A percentile compares a stretch with the other conserved stretches of the same genome.
These are phyloP conservation scores for Cyanoderma ruficeps DNA, from an alignment of 2,113 vertebrate genomes.

Conservation along the genomic window DNA sequence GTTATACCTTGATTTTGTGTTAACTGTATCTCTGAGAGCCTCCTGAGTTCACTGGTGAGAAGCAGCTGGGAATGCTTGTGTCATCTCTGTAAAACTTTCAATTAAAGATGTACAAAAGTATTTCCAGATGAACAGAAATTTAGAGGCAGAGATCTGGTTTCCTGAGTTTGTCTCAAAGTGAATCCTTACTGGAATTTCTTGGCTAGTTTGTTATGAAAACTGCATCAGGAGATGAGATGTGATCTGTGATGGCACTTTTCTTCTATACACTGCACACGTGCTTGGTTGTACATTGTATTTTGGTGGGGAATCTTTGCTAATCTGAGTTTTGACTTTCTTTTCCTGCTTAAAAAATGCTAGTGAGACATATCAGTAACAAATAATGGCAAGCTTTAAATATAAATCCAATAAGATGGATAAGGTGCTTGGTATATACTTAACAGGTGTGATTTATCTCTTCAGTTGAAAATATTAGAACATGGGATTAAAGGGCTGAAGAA, in stretches of 20 bases:
- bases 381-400: background rate
- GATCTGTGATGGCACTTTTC: background rate
- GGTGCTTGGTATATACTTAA: background rate
- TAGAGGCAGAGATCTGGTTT: background rate
- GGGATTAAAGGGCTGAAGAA: background rate
- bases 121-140: background rate
- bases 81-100: background rate
- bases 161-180: background rate
- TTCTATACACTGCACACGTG: background rate
- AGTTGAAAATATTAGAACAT: background rate
- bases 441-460: background rate
- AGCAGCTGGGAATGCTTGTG: background rate
- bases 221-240: background rate
- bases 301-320: background rate
- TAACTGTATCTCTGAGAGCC: background rate
- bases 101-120: background rate
- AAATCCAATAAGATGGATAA: background rate
- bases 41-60: background rate
- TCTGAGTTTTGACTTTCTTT: background rate
- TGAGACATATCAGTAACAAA: background rate
- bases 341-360: background rate
- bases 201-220: background rate
- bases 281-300: background rate
- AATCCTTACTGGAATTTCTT: background rate
- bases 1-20: background rate